These are phyloP conservation scores for Drosophila niveifrons DNA, from an alignment of 2,888 invertebrate genomes.

Conservation along the genomic window DNA sequence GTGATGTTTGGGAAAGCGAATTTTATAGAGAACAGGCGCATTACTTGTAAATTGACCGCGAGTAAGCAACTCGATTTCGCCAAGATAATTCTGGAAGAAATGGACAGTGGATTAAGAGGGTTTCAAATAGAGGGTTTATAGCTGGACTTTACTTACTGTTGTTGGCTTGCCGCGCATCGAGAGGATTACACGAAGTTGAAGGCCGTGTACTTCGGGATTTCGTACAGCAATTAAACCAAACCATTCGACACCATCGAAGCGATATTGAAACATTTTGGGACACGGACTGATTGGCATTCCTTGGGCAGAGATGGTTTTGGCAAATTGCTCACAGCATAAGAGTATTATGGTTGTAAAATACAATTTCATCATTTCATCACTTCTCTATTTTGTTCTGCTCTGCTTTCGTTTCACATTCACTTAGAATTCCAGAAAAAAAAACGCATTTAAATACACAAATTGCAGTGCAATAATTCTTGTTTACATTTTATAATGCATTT, in stretches of 20 bases:
- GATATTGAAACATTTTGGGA: constrained; percentile 85
- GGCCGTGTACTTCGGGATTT: constrained; percentile 75
- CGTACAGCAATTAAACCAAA: constrained; percentile 85
- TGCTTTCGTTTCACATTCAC: background rate
- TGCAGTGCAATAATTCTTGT: background rate
- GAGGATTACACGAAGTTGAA: constrained; percentile 81
- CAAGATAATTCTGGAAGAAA: constrained; percentile 86
- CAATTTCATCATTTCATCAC: constrained; percentile 60
- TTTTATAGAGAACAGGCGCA: constrained; percentile 86
- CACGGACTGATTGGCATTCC: constrained; percentile 83
- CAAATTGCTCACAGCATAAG: constrained; percentile 63
- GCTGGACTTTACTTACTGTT: constrained; percentile 71
- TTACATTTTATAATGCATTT: background rate
- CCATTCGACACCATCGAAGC: constrained; percentile 84
- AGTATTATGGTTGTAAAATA: constrained; percentile 55
- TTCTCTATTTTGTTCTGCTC: background rate
- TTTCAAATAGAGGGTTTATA: too few species aligned
- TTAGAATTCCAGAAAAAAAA: too few species aligned
- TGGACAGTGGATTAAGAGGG: too few species aligned
- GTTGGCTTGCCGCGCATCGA: constrained; percentile 83
- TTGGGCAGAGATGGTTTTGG: constrained; percentile 71
- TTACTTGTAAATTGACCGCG: constrained; percentile 83
- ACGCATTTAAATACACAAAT: background rate
- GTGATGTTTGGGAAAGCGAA: constrained; percentile 87
- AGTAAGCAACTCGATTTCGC: constrained; percentile 87